These are phyloP conservation scores for Lethocerus indicus DNA, from an alignment of 1,140 invertebrate species.

Conservation along the genomic window DNA sequence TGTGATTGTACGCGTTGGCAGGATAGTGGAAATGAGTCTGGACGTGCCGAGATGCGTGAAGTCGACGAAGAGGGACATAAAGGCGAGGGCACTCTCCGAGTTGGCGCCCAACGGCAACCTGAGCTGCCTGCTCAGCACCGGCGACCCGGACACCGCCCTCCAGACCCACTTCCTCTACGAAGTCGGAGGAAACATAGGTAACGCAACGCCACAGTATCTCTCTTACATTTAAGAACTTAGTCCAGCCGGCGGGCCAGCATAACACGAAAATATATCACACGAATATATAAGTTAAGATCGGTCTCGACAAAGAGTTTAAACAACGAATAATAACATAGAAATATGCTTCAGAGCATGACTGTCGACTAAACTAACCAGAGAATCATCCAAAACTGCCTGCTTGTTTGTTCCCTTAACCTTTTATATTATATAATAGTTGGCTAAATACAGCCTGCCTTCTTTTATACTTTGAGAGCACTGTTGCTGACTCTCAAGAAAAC, in stretches of 20 bases:
- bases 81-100: conserved; percentile 19
- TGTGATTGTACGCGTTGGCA: no score
- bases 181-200: conserved; percentile 36
- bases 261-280: neutral
- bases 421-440: no score
- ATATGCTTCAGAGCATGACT: neutral
- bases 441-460: no score
- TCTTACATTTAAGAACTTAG: neutral
- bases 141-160: conserved; percentile 27
- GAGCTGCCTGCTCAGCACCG: conserved; percentile 25
- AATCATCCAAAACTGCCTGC: neutral
- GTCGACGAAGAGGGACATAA: conserved; percentile 17
- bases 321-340: neutral
- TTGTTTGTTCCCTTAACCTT: no score
- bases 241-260: neutral
- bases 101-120: conserved; percentile 24
- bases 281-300: neutral
- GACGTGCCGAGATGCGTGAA: conserved; percentile 14
- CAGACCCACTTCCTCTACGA: conserved; percentile 33
- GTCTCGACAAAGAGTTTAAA: neutral
- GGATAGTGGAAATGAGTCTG: conserved; percentile 13
- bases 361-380: neutral
- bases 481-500: no score
- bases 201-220: conserved; percentile 14
- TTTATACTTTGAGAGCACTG: no score